Percentiles rank a stretch among this genome's conserved stretches.
phyloP scores from a whole-genome alignment of 2,113 vertebrate species.

The Corvus cornix region DNA sequence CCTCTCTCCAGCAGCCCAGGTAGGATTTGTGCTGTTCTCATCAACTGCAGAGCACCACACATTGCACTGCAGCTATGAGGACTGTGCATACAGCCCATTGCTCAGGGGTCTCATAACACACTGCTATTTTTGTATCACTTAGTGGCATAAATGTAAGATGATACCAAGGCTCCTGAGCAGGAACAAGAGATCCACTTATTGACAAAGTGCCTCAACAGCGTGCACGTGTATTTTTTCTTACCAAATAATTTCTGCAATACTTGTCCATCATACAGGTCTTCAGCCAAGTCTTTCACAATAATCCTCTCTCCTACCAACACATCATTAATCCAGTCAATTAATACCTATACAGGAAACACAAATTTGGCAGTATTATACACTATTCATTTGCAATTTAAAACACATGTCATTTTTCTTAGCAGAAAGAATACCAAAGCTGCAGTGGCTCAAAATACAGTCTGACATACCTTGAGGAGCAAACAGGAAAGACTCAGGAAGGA shows the following conservation, averaged over 20 bases:
- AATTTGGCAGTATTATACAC: slow-evolving; percentile 42
- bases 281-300: slow-evolving; percentile 89
- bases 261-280: slow-evolving; percentile 89
- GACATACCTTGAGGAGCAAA: not conserved
- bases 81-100: not conserved
- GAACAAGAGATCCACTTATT: not conserved
- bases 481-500: not conserved
- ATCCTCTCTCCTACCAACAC: slow-evolving; percentile 89
- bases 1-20: not conserved
- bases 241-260: slow-evolving; percentile 90
- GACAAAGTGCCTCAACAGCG: not conserved
- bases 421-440: not conserved
- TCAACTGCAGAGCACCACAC: slow-evolving; percentile 17
- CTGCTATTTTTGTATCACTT: slow-evolving; percentile 44
- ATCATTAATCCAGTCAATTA: slow-evolving; percentile 93
- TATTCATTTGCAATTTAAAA: slow-evolving; percentile 55
- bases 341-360: slow-evolving; percentile 74
- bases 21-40: slow-evolving; percentile 23
- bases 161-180: not conserved
- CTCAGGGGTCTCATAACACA: slow-evolving; percentile 10
- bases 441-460: not conserved
- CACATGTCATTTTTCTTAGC: not conserved
- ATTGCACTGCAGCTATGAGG: not conserved
- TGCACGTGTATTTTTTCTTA: slow-evolving; percentile 58
- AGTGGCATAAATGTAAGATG: slow-evolving; percentile 21